Base-by-base conservation (phyloP, 2,888 invertebrate species). In the Alviniconcha strummeri region DNA sequence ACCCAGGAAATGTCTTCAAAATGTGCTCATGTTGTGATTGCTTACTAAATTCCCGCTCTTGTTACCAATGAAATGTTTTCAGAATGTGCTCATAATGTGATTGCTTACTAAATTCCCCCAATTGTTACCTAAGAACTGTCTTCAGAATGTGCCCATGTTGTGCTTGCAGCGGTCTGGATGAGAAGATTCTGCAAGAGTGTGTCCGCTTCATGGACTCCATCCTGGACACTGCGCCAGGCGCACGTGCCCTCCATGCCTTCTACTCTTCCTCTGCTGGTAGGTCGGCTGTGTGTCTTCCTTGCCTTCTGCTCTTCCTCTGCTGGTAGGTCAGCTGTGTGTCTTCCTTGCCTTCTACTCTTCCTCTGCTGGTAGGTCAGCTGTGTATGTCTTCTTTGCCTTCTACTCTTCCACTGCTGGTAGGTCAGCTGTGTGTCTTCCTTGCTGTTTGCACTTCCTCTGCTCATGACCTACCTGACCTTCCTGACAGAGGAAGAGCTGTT, bases 181-280 rank as follows among this genome's bases (percentile, higher is more conserved):
- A 96, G 88, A 95, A 95, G 87, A 95, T 95, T 79, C 91, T 96
- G 74, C 95, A 95, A 86, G 95, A 96, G 86, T 95, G 97, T 94
- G 95, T 97, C 54, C 96, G 96, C 89, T 98, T 97, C 91, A 96
- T 98, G 96, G 97, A 97, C 92, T 96, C 96, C 90, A 96, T 97
- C 87, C 93, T 98, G 54, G 97, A 98, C 82, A 97, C 97, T 86
- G 95, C 96, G 0, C 95, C 96, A 0, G 98, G 97, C 0, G 95
- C 96, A 86, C 95, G 96, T 89, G 98, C 98, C 0, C 95, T 98
- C 90, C 96, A 97, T 90, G 95, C 95, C 84, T 97, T 98, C 90
- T 98, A 98, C 91, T 88, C 92, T 36, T 90, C 91, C 80, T 89
- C 90, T 80, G 90, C 90, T 85, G 92, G 93, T 91, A 88, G 87